Percentiles rank a stretch among this genome's conserved stretches.
phyloP scores from a whole-genome alignment of 2,113 vertebrate genomes.

The Meleagris gallopavo region DNA sequence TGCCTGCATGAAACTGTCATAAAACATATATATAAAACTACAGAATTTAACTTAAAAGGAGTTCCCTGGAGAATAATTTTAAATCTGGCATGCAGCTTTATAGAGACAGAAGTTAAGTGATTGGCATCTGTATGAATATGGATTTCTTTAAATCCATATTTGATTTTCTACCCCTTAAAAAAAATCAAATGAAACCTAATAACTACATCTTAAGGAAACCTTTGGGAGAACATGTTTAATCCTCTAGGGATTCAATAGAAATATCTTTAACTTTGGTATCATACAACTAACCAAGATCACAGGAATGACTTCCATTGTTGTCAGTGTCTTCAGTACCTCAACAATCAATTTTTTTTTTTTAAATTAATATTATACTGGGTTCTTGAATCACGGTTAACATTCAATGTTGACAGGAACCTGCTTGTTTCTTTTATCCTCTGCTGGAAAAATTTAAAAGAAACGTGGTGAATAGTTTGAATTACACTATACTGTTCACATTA shows the following conservation, averaged over 20 bases:
- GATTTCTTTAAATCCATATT: slow-evolving; percentile 47
- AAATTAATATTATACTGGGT: not conserved
- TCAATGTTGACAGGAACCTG: not conserved
- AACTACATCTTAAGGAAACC: slow-evolving; percentile 29
- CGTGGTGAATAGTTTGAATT: not conserved
- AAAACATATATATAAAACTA: not conserved
- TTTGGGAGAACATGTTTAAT: slow-evolving; percentile 34
- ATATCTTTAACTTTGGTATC: not conserved
- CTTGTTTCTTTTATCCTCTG: not conserved
- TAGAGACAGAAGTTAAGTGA: slow-evolving; percentile 23
- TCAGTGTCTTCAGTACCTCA: not conserved
- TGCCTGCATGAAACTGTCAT: not conserved
- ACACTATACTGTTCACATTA: not conserved
- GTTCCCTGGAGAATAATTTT: slow-evolving; percentile 22
- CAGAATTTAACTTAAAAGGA: slow-evolving; percentile 40
- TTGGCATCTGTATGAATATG: slow-evolving; percentile 41
- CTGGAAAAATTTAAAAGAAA: not conserved
- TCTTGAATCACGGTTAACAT: slow-evolving; percentile 24
- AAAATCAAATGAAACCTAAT: slow-evolving; percentile 34
- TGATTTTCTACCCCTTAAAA: slow-evolving; percentile 35
- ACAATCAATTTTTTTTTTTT: not conserved
- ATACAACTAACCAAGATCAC: not conserved
- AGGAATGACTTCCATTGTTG: not conserved
- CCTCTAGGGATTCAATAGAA: slow-evolving; percentile 1
- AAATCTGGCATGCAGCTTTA: slow-evolving; percentile 35